phyloP scores from a whole-genome alignment of 1,140 invertebrate species.

The Camponotus floridanus region DNA sequence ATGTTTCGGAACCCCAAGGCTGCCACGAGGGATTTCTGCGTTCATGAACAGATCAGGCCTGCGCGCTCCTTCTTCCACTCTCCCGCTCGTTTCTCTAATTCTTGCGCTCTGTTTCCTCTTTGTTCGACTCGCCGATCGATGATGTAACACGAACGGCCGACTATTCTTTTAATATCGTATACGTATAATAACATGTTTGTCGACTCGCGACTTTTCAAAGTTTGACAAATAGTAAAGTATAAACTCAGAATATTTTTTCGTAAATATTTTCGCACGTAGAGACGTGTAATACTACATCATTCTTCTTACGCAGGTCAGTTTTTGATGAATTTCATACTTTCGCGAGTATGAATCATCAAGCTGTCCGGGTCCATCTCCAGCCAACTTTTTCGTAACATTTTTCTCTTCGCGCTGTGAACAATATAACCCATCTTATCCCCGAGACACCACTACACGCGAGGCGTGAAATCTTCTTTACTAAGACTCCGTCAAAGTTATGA shows the following conservation, averaged over 20 bases:
- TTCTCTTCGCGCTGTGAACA: slow-evolving; percentile 34
- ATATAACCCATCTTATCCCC: slow-evolving; percentile 61
- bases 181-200: background rate
- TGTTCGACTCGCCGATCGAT: slow-evolving; percentile 51
- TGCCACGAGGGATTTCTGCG: slow-evolving; percentile 85
- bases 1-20: slow-evolving; percentile 84
- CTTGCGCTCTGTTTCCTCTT: slow-evolving; percentile 37
- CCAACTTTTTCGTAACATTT: slow-evolving; percentile 28
- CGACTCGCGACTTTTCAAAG: background rate
- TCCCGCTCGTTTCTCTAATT: slow-evolving; percentile 73
- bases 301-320: background rate
- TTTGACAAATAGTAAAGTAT: background rate
- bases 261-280: background rate
- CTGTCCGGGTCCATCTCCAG: background rate
- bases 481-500: slow-evolving; percentile 81
- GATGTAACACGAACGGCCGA: slow-evolving; percentile 5
- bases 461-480: slow-evolving; percentile 66
- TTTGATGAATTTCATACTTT: slow-evolving; percentile 37
- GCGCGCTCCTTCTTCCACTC: slow-evolving; percentile 75
- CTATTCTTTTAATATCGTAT: slow-evolving; percentile 4
- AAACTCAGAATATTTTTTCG: background rate
- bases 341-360: slow-evolving; percentile 30
- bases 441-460: slow-evolving; percentile 37
- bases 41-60: slow-evolving; percentile 84
- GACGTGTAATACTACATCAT: background rate